Base-by-base conservation (phyloP, 1,140 invertebrate genomes). In the Solen grandis region DNA sequence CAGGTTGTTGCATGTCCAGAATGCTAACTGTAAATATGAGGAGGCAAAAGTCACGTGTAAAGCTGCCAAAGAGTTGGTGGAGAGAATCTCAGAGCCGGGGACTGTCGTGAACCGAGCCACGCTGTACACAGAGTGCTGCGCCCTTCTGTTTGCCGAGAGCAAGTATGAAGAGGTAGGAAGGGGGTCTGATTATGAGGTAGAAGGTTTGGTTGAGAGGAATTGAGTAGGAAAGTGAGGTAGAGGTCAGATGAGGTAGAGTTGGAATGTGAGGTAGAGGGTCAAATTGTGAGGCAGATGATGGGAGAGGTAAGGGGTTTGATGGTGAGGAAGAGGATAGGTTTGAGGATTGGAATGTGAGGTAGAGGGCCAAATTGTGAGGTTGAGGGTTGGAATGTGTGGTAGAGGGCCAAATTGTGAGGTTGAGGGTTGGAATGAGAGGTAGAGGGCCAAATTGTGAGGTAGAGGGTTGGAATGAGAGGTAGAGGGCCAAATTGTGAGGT, bases 1-100 rank as follows among this genome's bases (percentile, higher is more conserved):
- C 90, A 97, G 96, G 91, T 93, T 97, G 76, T 92, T 97, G 35
- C 96, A 96, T 92, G 95, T 95, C 68, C 95, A 97, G 93, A 95
- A 95, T 78, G 93, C 94, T 4, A 96, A 96, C 88, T 96, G 95
- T 90, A 94, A 95, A 84, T 97, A 97, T 90, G 93, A 93, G 74
- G 94, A 94, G 36, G 96, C 96, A 52, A 92, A 94, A 8, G 88
- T 94, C 83, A 96, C 95, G 5, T 94, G 94, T 87, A 88, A 93
- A 62, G 92, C 95, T 82, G 94, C 95, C 5, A 82, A 94, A 63
- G 82, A 92, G 54, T 92, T 94, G 22, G 91, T 96, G 69, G 89
- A 94, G 22, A 89, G 94, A 85, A 87, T 95, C 54, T 88, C 92
- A 60, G 80, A 88, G 35, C 83, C 88, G 31, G 92, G 93, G 41